These are phyloP conservation scores for Drosophila atripex DNA, from an alignment of 2,888 invertebrate genomes.

Conservation along the genomic window DNA sequence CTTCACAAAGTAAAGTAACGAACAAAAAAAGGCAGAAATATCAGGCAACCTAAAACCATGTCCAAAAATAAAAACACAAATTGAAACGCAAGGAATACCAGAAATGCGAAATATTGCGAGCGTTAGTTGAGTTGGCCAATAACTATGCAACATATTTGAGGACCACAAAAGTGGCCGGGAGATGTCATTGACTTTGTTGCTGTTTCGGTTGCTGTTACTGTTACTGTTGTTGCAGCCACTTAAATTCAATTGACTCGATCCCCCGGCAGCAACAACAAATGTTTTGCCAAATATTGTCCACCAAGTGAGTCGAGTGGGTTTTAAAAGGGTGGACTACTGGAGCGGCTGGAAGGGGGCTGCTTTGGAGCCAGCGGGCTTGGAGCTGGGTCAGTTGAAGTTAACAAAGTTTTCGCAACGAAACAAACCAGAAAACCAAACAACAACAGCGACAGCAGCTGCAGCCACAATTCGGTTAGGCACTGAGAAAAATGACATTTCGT, in stretches of 20 bases:
- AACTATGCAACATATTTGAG: slow-evolving; percentile 69
- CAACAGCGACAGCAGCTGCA: slow-evolving; percentile 35
- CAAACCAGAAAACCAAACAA: slow-evolving; percentile 52
- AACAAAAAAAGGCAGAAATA: slow-evolving; percentile 2
- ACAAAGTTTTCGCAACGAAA: slow-evolving; percentile 65
- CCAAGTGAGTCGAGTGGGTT: slow-evolving; percentile 34
- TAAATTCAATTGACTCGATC: slow-evolving; percentile 73
- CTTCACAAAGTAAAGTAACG: slow-evolving; percentile 20
- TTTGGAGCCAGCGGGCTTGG: slow-evolving; percentile 31
- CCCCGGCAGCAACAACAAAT: slow-evolving; percentile 51
- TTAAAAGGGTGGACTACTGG: background rate
- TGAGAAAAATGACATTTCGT: background rate
- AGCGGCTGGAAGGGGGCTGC: background rate
- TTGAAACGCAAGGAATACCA: slow-evolving; percentile 6
- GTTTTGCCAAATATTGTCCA: slow-evolving; percentile 73
- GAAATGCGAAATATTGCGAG: slow-evolving; percentile 9
- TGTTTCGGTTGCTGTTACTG: slow-evolving; percentile 49
- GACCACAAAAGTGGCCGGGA: slow-evolving; percentile 70
- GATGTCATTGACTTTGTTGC: slow-evolving; percentile 52
- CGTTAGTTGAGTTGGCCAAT: slow-evolving; percentile 31
- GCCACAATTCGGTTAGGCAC: slow-evolving; percentile 10
- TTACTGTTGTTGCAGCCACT: slow-evolving; percentile 67
- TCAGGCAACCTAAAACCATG: slow-evolving; percentile 8
- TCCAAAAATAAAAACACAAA: background rate
- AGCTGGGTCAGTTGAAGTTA: slow-evolving; percentile 58